A percentile compares a stretch with the other conserved stretches of the same genome.
These are phyloP conservation scores for Eupithecia subfuscata DNA, from an alignment of 2,888 invertebrate genomes.

Conservation along the genomic window DNA sequence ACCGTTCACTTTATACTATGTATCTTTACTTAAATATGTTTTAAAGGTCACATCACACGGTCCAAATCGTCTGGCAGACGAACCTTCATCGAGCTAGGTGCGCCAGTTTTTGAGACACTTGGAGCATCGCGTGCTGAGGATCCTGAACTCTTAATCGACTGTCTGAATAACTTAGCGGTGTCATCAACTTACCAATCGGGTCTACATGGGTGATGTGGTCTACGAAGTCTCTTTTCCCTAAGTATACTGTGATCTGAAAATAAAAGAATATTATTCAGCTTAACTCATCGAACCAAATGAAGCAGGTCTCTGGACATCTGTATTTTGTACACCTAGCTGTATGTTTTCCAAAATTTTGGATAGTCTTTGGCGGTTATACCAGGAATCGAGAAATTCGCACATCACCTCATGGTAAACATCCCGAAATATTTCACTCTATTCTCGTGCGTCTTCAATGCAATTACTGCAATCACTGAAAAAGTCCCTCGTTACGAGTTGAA, in stretches of 20 bases:
- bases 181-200: constrained; percentile 89
- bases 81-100: neutral
- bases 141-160: neutral
- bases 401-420: neutral
- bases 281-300: neutral
- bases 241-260: constrained; percentile 92
- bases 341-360: neutral
- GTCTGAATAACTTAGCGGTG: neutral
- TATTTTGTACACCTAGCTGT: neutral
- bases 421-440: no score
- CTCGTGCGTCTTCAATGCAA: no score
- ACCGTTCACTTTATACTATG: neutral
- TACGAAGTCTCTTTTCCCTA: constrained; percentile 96
- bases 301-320: neutral
- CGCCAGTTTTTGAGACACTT: neutral
- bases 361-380: neutral
- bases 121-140: neutral
- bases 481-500: no score
- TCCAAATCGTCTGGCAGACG: neutral
- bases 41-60: neutral
- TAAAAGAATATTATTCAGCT: constrained; percentile 30
- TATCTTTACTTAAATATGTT: neutral
- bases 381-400: neutral
- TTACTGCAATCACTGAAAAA: no score
- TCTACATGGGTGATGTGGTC: constrained; percentile 96